Evolutionary conservation across 2,888 invertebrate species (phyloP), one percentile per base, ranked within the genome.

Genomic region (Oeneis ivallda): DNA sequence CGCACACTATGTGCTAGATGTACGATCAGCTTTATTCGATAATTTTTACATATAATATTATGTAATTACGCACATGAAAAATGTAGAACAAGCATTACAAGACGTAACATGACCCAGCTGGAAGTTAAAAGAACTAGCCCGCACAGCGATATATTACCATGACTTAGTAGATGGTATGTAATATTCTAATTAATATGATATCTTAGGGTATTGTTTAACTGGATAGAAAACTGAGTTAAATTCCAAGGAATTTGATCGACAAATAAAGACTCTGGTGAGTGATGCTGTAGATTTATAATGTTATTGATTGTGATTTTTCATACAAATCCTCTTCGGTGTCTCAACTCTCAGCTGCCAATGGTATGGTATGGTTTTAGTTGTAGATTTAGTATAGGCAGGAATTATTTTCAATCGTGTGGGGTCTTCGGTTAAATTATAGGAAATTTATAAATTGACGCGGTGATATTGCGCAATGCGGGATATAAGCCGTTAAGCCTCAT

Each of bases 381-480:
- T 43, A 13, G 4, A 43, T n/a, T n/a, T n/a, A n/a, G n/a, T n/a
- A n/a, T n/a, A n/a, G n/a, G n/a, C n/a, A n/a, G n/a, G n/a, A n/a
- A n/a, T n/a, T n/a, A 11, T 1, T 43, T 45, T 17, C 15, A 7
- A 1, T 47, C 2, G 17, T 47, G 3, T 9, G 17, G 17, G 6
- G 9, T 45, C 37, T 37, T 37, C 9, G 37, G 37, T 7, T 37
- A 8, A 37, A 37, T 37, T 37, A 37, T 50, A 17, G 5, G 10
- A 13, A 37, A 39, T 13, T 11, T 26, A 52, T 1, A 9, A 8
- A 9, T 26, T 26, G 17, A 62, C 37, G 56, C n/a, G 37, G 34
- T 59, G 34, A 45, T 59, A 34, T 47, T 47, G 34, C 47, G 47
- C 34, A 59, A 17, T 49, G 15, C 45, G 17, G 45, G 34, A 11